Percentiles rank a stretch among this genome's conserved stretches.
Evolutionary conservation across 2,113 vertebrate genomes (phyloP).

Genomic region (Notechis scutatus): DNA sequence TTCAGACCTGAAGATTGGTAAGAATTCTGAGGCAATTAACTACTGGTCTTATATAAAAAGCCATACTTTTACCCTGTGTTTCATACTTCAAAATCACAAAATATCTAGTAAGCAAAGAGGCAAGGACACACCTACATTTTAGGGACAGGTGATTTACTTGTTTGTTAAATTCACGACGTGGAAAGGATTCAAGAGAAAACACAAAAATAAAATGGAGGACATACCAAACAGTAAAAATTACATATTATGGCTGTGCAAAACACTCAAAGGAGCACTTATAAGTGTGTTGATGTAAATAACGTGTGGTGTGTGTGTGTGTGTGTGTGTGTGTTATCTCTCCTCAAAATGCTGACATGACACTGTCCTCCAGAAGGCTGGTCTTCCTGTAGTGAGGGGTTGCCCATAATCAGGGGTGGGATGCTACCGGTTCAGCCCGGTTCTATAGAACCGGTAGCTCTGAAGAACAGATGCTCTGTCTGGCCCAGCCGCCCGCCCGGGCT

Average conservation of each 20-base stretch:
- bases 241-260: not conserved
- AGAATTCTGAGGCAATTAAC: slow-evolving; percentile 23
- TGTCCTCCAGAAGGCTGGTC: not conserved
- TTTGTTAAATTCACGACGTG: not conserved
- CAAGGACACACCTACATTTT: not conserved
- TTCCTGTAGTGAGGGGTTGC: not conserved
- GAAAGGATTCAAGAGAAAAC: not conserved
- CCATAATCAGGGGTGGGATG: not conserved
- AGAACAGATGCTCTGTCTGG: no score
- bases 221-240: not conserved
- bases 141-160: not conserved
- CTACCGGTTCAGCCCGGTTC: no score
- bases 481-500: no score
- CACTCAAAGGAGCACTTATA: not conserved
- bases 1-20: slow-evolving; percentile 32
- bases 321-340: not conserved
- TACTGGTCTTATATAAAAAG: slow-evolving; percentile 16
- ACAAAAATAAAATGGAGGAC: not conserved
- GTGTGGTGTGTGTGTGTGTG: not conserved
- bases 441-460: no score
- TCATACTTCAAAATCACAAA: not conserved
- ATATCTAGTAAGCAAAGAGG: not conserved
- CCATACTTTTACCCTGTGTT: slow-evolving; percentile 11
- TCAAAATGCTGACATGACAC: not conserved
- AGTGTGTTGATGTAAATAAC: not conserved